These are phyloP conservation scores for Meteorus colon DNA, from an alignment of 2,888 invertebrate genomes.

Conservation along the genomic window DNA sequence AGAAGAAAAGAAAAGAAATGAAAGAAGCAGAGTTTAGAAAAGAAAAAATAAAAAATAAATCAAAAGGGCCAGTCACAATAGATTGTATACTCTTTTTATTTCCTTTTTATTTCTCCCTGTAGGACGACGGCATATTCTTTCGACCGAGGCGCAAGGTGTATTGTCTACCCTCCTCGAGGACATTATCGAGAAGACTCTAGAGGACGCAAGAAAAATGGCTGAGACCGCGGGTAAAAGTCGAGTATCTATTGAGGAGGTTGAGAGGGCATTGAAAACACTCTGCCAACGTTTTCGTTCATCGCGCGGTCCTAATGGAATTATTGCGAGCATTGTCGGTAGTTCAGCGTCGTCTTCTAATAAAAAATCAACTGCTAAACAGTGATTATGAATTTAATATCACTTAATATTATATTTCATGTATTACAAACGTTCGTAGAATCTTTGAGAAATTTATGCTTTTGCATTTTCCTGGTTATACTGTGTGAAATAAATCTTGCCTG, in stretches of 20 bases:
- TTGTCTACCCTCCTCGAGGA: slow-evolving; percentile 66
- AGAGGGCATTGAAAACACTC: slow-evolving; percentile 65
- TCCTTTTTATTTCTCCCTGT: slow-evolving; percentile 40
- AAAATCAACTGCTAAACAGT: neutral
- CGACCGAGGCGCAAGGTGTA: slow-evolving; percentile 62
- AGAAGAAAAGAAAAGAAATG: neutral
- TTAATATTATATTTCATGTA: neutral
- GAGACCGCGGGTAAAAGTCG: slow-evolving; percentile 62
- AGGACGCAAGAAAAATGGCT: slow-evolving; percentile 66
- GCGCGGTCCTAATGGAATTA: slow-evolving; percentile 4
- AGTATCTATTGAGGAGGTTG: slow-evolving; percentile 64
- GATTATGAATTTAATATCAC: neutral
- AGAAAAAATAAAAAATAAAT: slow-evolving; percentile 8
- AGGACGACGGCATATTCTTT: slow-evolving; percentile 62
- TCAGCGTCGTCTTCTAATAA: neutral
- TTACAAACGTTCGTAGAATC: neutral
- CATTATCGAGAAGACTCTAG: slow-evolving; percentile 67
- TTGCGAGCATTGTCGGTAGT: neutral
- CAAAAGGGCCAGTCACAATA: slow-evolving; percentile 37
- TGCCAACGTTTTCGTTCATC: slow-evolving; percentile 59
- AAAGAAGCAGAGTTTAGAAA: neutral
- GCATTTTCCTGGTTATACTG: slow-evolving; percentile 2
- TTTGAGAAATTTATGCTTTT: neutral
- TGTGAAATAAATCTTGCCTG: slow-evolving; percentile 22
- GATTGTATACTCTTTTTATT: slow-evolving; percentile 39